phyloP scores from a whole-genome alignment of 1,140 invertebrate genomes.

The Cotesia glomerata region DNA sequence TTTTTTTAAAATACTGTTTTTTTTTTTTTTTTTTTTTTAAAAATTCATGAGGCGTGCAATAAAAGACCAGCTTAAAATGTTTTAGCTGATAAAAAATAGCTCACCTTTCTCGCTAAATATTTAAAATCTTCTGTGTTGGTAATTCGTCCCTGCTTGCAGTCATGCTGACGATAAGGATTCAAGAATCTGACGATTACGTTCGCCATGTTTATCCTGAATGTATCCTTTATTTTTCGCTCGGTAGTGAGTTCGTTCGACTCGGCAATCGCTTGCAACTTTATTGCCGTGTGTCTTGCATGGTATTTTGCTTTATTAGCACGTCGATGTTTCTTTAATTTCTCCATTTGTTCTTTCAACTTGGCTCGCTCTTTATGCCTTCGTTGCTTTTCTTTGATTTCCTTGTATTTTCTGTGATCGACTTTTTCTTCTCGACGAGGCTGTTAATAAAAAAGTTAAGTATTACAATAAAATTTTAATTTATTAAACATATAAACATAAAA shows the following conservation, averaged over 20 bases:
- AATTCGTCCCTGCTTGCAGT: slow-evolving; percentile 86
- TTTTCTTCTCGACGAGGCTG: slow-evolving; percentile 80
- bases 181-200: slow-evolving; percentile 87
- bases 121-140: slow-evolving; percentile 93
- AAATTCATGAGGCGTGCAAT: no score
- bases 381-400: slow-evolving; percentile 80
- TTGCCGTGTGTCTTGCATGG: slow-evolving; percentile 49
- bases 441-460: slow-evolving; percentile 33
- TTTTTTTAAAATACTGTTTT: no score
- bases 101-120: slow-evolving; percentile 92
- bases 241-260: slow-evolving; percentile 46
- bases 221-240: slow-evolving; percentile 81
- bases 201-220: slow-evolving; percentile 88
- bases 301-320: slow-evolving; percentile 57
- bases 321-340: slow-evolving; percentile 56
- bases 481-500: slow-evolving; percentile 14
- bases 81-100: slow-evolving; percentile 14
- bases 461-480: slow-evolving; percentile 5
- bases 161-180: slow-evolving; percentile 85
- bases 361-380: slow-evolving; percentile 72
- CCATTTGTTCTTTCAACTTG: slow-evolving; percentile 58
- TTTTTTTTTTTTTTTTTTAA: no score
- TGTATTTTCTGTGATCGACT: slow-evolving; percentile 73
- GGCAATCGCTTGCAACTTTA: slow-evolving; percentile 50
- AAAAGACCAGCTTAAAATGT: background rate